Conservation (phyloP, 2,113 vertebrate species). For the Bothrops jararaca region DNA sequence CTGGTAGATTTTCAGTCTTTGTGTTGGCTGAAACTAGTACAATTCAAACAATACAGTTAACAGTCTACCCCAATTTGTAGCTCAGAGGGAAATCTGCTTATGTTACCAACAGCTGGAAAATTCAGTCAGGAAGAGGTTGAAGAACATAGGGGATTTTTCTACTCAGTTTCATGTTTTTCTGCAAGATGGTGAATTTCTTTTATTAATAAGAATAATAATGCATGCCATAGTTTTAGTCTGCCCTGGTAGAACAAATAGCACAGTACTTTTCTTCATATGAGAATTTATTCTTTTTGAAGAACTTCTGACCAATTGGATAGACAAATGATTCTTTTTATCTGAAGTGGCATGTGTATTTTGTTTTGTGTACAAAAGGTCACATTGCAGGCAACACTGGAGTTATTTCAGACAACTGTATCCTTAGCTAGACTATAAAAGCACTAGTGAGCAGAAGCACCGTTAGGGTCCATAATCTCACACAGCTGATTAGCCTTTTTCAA, state of each 20-base stretch:
- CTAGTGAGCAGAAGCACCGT: background rate
- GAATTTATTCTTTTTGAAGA: background rate
- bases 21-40: background rate
- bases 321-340: background rate
- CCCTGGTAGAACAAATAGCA: conserved; percentile 29
- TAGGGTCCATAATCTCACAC: background rate
- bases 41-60: background rate
- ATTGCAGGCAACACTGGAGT: background rate
- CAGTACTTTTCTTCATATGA: background rate
- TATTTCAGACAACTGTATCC: background rate
- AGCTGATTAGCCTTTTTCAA: background rate
- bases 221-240: conserved; percentile 18
- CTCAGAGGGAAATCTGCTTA: background rate
- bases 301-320: background rate
- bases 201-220: conserved; percentile 10
- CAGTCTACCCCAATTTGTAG: background rate
- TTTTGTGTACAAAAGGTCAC: background rate
- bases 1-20: background rate
- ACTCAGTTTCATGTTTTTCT: background rate
- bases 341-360: background rate
- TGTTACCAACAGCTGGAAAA: background rate
- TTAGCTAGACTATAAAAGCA: background rate
- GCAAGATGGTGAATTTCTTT: conserved; percentile 23
- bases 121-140: background rate
- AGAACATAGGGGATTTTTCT: background rate